Conservation (phyloP, 2,888 invertebrate species). For the Palloptera scutellata region DNA sequence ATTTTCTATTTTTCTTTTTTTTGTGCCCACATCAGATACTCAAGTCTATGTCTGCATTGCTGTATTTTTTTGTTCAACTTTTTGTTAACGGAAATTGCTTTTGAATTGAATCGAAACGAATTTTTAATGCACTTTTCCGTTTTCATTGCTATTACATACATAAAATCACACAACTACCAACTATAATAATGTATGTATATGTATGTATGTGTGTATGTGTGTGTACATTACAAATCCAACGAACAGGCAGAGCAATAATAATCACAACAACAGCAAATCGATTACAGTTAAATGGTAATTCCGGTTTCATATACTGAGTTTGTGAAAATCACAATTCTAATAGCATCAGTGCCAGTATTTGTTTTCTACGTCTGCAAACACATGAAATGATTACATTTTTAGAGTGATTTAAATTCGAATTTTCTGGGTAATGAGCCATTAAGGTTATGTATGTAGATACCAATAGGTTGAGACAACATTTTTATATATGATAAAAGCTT, state of each 20-base stretch:
- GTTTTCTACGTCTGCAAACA: too few relatives aligned
- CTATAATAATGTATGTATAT: background rate
- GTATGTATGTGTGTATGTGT: too few relatives aligned
- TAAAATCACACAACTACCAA: background rate
- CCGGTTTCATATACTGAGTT: background rate
- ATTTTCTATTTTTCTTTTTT: background rate
- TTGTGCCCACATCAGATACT: background rate
- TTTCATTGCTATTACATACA: background rate
- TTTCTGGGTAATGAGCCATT: too few relatives aligned
- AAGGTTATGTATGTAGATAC: too few relatives aligned
- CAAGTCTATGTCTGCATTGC: background rate
- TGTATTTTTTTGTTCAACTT: background rate
- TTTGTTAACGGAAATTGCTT: conserved; percentile 13
- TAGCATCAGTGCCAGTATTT: too few relatives aligned
- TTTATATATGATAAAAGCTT: too few relatives aligned
- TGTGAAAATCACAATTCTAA: too few relatives aligned
- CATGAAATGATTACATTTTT: too few relatives aligned
- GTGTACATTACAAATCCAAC: background rate
- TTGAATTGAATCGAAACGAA: conserved; percentile 14
- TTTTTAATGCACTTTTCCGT: conserved; percentile 14
- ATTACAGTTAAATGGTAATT: conserved; percentile 9
- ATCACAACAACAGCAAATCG: background rate
- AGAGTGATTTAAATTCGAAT: too few relatives aligned
- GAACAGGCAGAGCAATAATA: background rate
- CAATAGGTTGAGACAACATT: too few relatives aligned